These are phyloP conservation scores for Tiliqua scincoides DNA, from an alignment of 2,113 vertebrate species.

Conservation along the genomic window DNA sequence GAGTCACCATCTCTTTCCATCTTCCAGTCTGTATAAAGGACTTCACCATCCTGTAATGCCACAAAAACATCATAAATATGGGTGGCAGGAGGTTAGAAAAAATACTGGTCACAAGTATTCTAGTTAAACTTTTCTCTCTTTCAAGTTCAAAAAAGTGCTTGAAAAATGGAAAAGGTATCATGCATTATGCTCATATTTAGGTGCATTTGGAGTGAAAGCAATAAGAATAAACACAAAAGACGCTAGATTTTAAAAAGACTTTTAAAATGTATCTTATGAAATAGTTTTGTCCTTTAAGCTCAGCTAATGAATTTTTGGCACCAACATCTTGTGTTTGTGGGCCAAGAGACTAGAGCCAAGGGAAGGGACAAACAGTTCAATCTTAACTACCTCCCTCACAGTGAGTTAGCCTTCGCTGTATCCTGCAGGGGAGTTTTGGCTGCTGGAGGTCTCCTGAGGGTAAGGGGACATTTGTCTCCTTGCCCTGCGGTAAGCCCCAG, in stretches of 20 bases:
- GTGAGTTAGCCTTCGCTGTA: too few species aligned
- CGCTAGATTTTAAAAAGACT: too few species aligned
- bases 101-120: neutral
- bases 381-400: too few species aligned
- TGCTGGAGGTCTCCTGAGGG: too few species aligned
- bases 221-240: too few species aligned
- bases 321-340: neutral
- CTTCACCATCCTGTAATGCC: slow-evolving; percentile 81
- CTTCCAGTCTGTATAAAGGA: slow-evolving; percentile 86
- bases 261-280: neutral
- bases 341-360: neutral
- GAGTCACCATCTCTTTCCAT: slow-evolving; percentile 74
- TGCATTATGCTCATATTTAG: slow-evolving; percentile 14
- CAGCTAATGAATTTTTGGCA: neutral
- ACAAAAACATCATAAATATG: slow-evolving; percentile 45
- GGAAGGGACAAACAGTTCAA: too few species aligned
- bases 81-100: neutral
- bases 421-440: too few species aligned
- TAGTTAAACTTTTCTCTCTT: neutral
- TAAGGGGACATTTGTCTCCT: too few species aligned
- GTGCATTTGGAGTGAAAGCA: slow-evolving; percentile 16
- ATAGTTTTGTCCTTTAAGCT: neutral
- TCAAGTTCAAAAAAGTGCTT: slow-evolving; percentile 8
- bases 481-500: too few species aligned
- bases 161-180: neutral